phyloP scores from a whole-genome alignment of 2,888 invertebrate species.

The Onchidella celtica region DNA sequence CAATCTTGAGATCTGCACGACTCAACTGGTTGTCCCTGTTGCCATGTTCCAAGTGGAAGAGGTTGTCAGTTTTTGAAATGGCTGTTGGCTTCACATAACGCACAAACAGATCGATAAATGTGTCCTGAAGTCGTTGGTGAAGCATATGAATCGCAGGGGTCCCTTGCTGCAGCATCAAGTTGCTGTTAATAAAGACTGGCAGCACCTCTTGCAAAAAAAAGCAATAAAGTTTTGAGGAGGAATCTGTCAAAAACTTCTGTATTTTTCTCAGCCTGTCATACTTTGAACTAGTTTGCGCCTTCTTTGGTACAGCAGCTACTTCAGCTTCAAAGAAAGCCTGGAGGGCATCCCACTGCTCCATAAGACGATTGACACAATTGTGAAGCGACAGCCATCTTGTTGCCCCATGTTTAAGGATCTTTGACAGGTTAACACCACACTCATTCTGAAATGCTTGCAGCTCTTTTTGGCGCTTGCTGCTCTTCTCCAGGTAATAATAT shows the following conservation, averaged over 20 bases:
- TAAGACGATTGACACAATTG: background rate
- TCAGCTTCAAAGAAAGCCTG: slow-evolving; percentile 1
- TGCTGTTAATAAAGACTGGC: background rate
- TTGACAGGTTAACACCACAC: background rate
- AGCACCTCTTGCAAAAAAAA: background rate
- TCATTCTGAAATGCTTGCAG: slow-evolving; percentile 22
- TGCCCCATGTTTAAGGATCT: slow-evolving; percentile 42
- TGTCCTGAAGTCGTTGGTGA: background rate
- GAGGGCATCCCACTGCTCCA: slow-evolving; percentile 33
- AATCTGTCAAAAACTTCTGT: background rate
- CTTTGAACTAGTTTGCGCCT: background rate
- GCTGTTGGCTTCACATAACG: slow-evolving; percentile 9
- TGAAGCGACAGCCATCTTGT: slow-evolving; percentile 30
- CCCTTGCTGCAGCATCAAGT: background rate
- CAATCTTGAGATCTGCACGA: background rate
- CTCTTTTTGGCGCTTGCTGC: slow-evolving; percentile 31
- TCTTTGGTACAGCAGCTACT: background rate
- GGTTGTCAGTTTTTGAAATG: background rate
- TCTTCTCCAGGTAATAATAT: slow-evolving; percentile 48
- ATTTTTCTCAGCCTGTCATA: background rate
- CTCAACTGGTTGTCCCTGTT: background rate
- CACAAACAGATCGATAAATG: background rate
- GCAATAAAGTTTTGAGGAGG: background rate
- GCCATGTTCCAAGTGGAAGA: background rate
- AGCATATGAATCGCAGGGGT: background rate